phyloP scores from a whole-genome alignment of 2,113 vertebrate genomes.

The Hippopotamus amphibius region DNA sequence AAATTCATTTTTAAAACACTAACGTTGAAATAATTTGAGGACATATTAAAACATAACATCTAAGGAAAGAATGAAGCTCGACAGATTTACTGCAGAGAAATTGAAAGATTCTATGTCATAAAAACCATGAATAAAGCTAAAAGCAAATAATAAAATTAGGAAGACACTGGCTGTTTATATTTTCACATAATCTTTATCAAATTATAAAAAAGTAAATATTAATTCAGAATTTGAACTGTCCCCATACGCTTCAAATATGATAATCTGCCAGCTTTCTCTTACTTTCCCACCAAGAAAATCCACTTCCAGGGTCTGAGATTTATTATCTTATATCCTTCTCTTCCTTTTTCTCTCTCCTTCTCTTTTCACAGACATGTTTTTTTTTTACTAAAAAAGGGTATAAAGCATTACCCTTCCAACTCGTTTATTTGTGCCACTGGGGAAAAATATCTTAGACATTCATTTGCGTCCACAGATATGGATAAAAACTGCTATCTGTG shows the following conservation, averaged over 20 bases:
- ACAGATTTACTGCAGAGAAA: background rate
- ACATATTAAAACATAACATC: background rate
- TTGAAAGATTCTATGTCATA: background rate
- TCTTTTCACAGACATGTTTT: background rate
- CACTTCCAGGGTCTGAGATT: background rate
- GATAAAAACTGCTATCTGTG: background rate
- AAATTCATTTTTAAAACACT: background rate
- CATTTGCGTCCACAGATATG: background rate
- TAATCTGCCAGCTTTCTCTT: background rate
- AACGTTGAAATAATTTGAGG: constrained; percentile 21
- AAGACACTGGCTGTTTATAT: background rate
- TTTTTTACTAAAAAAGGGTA: no score
- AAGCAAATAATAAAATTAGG: background rate
- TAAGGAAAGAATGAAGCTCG: background rate
- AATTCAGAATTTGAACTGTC: background rate
- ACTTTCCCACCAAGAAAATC: background rate
- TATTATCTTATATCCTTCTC: background rate
- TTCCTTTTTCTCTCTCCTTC: background rate
- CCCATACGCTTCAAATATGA: background rate
- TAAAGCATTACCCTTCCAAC: background rate
- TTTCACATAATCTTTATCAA: background rate
- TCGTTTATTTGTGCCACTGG: background rate
- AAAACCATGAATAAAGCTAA: background rate
- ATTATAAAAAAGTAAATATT: background rate
- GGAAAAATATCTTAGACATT: background rate